phyloP scores from a whole-genome alignment of 1,140 invertebrate species.

The Campoletis sonorensis region DNA sequence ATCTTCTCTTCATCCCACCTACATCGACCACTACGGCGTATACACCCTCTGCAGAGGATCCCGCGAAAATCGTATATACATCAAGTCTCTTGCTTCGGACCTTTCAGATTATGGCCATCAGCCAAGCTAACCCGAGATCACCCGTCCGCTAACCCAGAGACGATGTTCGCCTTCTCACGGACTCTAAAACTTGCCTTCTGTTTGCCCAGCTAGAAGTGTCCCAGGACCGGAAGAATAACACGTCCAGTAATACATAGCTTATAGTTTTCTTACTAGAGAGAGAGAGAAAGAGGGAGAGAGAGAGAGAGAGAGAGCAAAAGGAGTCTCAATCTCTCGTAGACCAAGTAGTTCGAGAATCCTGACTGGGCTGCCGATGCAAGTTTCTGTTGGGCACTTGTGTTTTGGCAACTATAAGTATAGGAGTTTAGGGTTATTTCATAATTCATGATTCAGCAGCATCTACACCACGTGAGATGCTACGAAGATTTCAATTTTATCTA shows the following conservation, averaged over 20 bases:
- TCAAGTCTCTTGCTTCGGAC: slow-evolving; percentile 46
- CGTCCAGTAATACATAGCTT: slow-evolving; percentile 57
- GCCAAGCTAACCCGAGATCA: slow-evolving; percentile 70
- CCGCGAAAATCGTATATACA: slow-evolving; percentile 29
- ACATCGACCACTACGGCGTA: not conserved
- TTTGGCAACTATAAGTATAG: not conserved
- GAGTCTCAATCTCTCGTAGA: slow-evolving; percentile 36
- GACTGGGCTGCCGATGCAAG: slow-evolving; percentile 10
- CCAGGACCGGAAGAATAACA: slow-evolving; percentile 72
- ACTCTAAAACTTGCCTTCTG: slow-evolving; percentile 68
- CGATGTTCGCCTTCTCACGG: slow-evolving; percentile 22
- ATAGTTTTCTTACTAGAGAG: slow-evolving; percentile 58
- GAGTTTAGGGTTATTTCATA: not conserved
- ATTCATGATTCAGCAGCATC: not conserved
- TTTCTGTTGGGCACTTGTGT: not conserved
- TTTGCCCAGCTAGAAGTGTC: slow-evolving; percentile 72
- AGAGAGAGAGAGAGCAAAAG: slow-evolving; percentile 11
- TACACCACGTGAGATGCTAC: too few species aligned
- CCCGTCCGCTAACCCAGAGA: slow-evolving; percentile 59
- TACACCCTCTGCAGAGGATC: slow-evolving; percentile 20
- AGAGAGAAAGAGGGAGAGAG: slow-evolving; percentile 3
- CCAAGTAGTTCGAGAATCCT: slow-evolving; percentile 38
- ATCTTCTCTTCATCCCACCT: slow-evolving; percentile 46
- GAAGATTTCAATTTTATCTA: too few species aligned
- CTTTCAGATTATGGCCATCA: slow-evolving; percentile 74